Conservation (phyloP, 2,888 invertebrate species). For the Artemia sinica region DNA sequence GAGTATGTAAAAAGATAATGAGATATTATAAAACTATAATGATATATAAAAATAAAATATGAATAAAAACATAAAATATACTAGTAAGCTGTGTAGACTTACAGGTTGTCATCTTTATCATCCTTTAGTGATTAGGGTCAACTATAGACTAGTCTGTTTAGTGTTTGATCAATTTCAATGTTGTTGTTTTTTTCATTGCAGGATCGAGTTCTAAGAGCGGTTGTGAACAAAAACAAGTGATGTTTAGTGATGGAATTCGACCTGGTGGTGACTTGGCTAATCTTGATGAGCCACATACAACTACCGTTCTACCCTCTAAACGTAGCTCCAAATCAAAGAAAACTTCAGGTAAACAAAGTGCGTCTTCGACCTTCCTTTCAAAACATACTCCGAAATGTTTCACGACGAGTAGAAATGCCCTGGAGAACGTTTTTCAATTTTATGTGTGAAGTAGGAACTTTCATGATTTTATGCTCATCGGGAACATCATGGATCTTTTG, state of each 20-base stretch:
- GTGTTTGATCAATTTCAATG: too few species aligned
- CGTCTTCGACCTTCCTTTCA: not conserved
- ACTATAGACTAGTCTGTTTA: too few species aligned
- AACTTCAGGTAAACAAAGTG: not conserved
- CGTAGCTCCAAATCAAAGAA: conserved; percentile 4
- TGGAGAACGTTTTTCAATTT: too few species aligned
- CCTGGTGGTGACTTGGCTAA: conserved; percentile 71
- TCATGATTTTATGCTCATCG: too few species aligned
- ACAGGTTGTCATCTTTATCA: not conserved
- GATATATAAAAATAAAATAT: too few species aligned
- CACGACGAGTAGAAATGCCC: too few species aligned
- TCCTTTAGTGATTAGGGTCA: not conserved
- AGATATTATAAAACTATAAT: too few species aligned
- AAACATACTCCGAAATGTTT: too few species aligned
- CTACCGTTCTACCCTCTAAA: not conserved
- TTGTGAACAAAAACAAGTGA: conserved; percentile 50
- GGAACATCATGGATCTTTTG: too few species aligned
- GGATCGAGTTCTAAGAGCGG: conserved; percentile 23
- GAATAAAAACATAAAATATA: too few species aligned
- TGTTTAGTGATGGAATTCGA: conserved; percentile 73
- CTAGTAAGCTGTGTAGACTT: conserved; percentile 25
- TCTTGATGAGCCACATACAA: conserved; percentile 39
- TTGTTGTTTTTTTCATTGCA: conserved; percentile 13
- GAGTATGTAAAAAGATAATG: too few species aligned
- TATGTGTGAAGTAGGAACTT: too few species aligned